Evolutionary conservation across 2,797 vertebrate genomes (phyloP), one percentile per base, ranked within the genome.

Genomic region (Thripadectes ignobilis): DNA sequence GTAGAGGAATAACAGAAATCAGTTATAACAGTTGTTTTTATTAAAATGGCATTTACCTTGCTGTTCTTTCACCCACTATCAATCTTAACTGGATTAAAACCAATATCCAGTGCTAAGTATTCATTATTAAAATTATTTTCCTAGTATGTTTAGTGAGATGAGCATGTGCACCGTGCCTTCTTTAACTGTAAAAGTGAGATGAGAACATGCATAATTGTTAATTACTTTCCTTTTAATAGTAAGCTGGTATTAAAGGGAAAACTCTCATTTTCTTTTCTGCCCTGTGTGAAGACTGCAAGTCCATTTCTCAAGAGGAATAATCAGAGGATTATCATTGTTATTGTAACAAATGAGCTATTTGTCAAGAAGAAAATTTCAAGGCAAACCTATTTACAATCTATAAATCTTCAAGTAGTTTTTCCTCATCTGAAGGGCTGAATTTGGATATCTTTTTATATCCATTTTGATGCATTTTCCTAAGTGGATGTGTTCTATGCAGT

Each of bases 1-100:
- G 46, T 12, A 85, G 55, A 71, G 23, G 69, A 93, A 91, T 23
- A 82, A 16, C 55, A 89, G 66, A 75, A 54, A 77, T 63, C 57
- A 82, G 41, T 74, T 91, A 41, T 27, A 91, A 74, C 15, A 41
- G 26, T 29, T 80, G 48, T 82, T 94, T 95, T 91, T 57, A 94
- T 94, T 95, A 92, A 80, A 95, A 76, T 66, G 29, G 11, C 66
- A 66, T 92, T 94, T 95, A 57, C 38, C 39, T 92, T 79, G 38
- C 45, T 71, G 48, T 34, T 89, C 38, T 95, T 85, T 91, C 57
- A 68, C 63, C 6, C 7, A 39, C 34, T 75, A 24, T 92, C 75
- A 71, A 22, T 94, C 84, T 91, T 93, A 89, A 82, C 57, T 54
- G 63, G 58, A 92, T 93, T 94, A 85, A 73, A 95, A 77, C 5